phyloP scores from a whole-genome alignment of 2,888 invertebrate species.

The Cheilosia scutellata region DNA sequence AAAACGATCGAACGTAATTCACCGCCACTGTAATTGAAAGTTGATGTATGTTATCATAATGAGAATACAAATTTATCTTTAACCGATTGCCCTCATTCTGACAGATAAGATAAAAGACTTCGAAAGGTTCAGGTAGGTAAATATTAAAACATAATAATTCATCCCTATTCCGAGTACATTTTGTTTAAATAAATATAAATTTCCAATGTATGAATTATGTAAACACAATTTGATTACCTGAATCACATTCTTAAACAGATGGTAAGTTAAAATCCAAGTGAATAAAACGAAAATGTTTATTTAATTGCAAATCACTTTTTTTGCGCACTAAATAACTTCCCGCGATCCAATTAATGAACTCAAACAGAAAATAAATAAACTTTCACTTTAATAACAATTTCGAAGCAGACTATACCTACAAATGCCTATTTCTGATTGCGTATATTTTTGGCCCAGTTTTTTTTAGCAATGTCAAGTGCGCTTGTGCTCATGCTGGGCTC shows the following conservation, averaged over 20 bases:
- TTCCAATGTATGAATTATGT: slow-evolving; percentile 13
- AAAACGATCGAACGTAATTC: slow-evolving; percentile 19
- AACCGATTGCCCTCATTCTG: slow-evolving; percentile 45
- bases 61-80: slow-evolving; percentile 49
- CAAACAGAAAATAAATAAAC: slow-evolving; percentile 48
- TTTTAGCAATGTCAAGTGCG: slow-evolving; percentile 61
- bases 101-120: slow-evolving; percentile 59
- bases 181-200: not conserved
- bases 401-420: slow-evolving; percentile 28
- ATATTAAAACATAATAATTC: not conserved
- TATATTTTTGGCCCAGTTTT: slow-evolving; percentile 49
- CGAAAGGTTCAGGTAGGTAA: slow-evolving; percentile 19
- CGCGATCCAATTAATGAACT: slow-evolving; percentile 31
- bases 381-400: slow-evolving; percentile 32
- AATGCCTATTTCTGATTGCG: slow-evolving; percentile 43
- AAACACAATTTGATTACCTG: slow-evolving; percentile 38
- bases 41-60: slow-evolving; percentile 24
- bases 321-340: slow-evolving; percentile 28
- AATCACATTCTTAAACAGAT: slow-evolving; percentile 36
- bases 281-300: slow-evolving; percentile 39
- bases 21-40: slow-evolving; percentile 9
- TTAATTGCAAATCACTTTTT: slow-evolving; percentile 13
- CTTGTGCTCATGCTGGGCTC: slow-evolving; percentile 20
- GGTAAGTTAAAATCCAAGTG: slow-evolving; percentile 14
- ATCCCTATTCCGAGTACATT: not conserved